Evolutionary conservation across 1,140 invertebrate genomes (phyloP).

Genomic region (Eueides isabella): DNA sequence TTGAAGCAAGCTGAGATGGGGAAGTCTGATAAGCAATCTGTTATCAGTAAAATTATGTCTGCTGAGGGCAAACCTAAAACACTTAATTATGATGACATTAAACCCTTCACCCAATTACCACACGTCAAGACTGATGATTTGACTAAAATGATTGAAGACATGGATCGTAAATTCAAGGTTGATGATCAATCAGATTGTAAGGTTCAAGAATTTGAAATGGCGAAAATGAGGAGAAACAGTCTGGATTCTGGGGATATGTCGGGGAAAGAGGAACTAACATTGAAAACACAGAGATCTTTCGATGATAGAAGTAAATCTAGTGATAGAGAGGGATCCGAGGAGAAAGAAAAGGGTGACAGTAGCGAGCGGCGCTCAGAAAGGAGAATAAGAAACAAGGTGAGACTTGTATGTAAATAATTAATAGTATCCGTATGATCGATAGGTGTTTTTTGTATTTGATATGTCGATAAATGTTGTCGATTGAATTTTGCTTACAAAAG

Average conservation of each 20-base stretch:
- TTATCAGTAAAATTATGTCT: conserved; percentile 67
- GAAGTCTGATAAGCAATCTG: conserved; percentile 67
- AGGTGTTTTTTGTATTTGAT: no score
- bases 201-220: conserved; percentile 35
- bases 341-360: conserved; percentile 82
- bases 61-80: conserved; percentile 63
- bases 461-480: no score
- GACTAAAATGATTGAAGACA: conserved; percentile 73
- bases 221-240: conserved; percentile 82
- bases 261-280: conserved; percentile 70
- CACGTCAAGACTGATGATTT: conserved; percentile 78
- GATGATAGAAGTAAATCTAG: conserved; percentile 81
- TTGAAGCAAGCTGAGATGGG: conserved; percentile 59
- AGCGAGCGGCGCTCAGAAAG: conserved; percentile 84
- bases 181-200: conserved; percentile 52
- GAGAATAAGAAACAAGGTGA: conserved; percentile 87
- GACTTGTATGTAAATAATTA: no score
- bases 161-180: conserved; percentile 69
- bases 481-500: no score
- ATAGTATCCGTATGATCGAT: no score
- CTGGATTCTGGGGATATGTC: conserved; percentile 80
- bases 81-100: conserved; percentile 76
- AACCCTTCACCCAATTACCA: conserved; percentile 78
- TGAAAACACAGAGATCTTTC: conserved; percentile 83
- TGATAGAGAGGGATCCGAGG: conserved; percentile 81